Evolutionary conservation across 1,140 invertebrate species (phyloP), one percentile per base, ranked within the genome.

Genomic region (Zaprionus kolodkinae): DNA sequence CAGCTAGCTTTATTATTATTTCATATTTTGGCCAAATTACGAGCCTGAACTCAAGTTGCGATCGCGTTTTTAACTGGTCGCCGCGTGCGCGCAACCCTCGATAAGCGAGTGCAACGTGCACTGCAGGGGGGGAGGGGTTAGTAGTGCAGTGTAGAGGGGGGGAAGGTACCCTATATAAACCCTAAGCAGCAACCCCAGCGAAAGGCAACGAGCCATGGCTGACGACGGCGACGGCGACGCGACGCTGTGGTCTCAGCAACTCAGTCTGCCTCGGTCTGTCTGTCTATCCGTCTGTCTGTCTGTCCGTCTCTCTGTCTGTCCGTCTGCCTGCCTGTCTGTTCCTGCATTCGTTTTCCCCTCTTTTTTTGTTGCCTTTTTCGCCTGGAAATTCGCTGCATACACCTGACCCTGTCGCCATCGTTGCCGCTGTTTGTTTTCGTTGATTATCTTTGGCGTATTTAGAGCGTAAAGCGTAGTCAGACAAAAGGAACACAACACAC

Each of bases 401-500:
- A 87, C 83, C 83, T 88, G 83, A 87, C 83, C 83, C 80, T 84
- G 81, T 81, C 79, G 79, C 79, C 76, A 78, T 78, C 72, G 76
- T 72, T 62, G 68, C 73, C 71, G 85, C 78, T 89, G 86, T 89
- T 89, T 89, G 84, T 91, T 90, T 91, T 91, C 81, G 89, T 86
- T 91, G 90, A 91, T 91, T 91, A 89, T 91, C 90, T 91, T 89
- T 84, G 82, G 86, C 86, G 90, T 91, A 91, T 91, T 91, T 91
- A 91, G 90, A 91, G 90, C 90, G 90, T 91, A 91, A 91, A 91
- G 88, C 85, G 84, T 89, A 91, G 89, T 91, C 89, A 91, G 89
- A 91, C 89, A 89, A 76, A 61, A 76, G 61, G 15, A 50, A 72
- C 70, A 66, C 50, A 6, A 48, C 27, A 30, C 27, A 72, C 30